Conservation (phyloP, 2,113 vertebrate species). For the Urocitellus parryii region DNA sequence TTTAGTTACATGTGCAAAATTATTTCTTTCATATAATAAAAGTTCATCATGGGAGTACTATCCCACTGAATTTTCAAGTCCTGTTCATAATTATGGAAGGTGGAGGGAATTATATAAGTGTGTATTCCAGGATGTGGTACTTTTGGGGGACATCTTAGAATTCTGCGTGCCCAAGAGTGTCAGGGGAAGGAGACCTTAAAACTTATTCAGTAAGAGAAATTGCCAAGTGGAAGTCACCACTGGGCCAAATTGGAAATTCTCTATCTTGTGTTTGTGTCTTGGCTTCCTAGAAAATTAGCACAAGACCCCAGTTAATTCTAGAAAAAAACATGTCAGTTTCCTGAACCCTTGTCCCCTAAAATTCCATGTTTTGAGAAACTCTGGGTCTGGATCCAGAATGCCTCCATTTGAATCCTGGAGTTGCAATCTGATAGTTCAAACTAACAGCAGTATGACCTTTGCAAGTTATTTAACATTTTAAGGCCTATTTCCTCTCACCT, state of each 20-base stretch:
- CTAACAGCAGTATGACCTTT: neutral
- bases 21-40: neutral
- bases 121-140: neutral
- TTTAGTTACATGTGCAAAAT: conserved; percentile 15
- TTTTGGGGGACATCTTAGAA: neutral
- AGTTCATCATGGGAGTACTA: neutral
- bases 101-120: neutral
- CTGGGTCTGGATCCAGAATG: neutral
- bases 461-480: neutral
- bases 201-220: neutral
- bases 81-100: neutral
- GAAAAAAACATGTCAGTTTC: neutral
- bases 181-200: neutral
- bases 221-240: neutral
- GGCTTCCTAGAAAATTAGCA: neutral
- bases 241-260: neutral
- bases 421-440: neutral
- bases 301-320: neutral
- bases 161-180: neutral
- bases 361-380: neutral
- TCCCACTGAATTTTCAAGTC: neutral
- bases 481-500: neutral
- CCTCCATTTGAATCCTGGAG: neutral
- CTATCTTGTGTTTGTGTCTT: neutral
- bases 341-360: neutral